Evolutionary conservation across 2,888 invertebrate genomes (phyloP).

Genomic region (Drosophila cognata): DNA sequence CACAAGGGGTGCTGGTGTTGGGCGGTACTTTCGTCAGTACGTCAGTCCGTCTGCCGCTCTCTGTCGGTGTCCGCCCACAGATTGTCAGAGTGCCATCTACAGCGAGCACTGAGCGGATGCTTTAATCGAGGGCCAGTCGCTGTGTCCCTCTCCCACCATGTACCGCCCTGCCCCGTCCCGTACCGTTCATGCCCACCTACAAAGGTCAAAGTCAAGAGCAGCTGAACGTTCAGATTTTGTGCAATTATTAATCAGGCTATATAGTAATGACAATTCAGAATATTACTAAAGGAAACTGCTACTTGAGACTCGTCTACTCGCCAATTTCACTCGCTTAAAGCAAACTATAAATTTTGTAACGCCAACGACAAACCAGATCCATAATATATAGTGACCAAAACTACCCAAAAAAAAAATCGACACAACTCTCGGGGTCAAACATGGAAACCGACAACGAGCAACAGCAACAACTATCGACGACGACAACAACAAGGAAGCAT

Average conservation of each 20-base stretch:
- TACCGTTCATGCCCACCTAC: conserved; percentile 8
- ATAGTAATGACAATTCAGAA: conserved; percentile 28
- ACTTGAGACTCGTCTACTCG: conserved; percentile 57
- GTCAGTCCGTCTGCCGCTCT: conserved; percentile 14
- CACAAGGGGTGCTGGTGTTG: conserved; percentile 12
- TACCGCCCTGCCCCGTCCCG: neutral
- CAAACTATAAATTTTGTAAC: conserved; percentile 52
- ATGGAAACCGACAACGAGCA: conserved; percentile 27
- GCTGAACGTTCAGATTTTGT: conserved; percentile 37
- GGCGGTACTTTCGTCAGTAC: neutral
- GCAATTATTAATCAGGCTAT: conserved; percentile 51
- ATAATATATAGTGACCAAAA: conserved; percentile 21
- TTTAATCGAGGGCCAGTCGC: conserved; percentile 51
- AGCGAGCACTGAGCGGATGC: conserved; percentile 55
- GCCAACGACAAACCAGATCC: conserved; percentile 59
- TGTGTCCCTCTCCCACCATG: neutral
- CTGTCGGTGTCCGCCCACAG: conserved; percentile 46
- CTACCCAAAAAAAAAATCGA: conserved; percentile 9
- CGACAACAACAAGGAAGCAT: conserved; percentile 43
- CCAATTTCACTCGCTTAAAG: conserved; percentile 25
- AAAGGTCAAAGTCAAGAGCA: conserved; percentile 77
- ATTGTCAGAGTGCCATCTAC: conserved; percentile 28
- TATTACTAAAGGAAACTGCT: conserved; percentile 51
- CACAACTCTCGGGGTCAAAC: conserved; percentile 44
- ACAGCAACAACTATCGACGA: conserved; percentile 19